A percentile compares a stretch with the other conserved stretches of the same genome.
Evolutionary conservation across 2,113 vertebrate genomes (phyloP).

Genomic region (Mobula birostris): DNA sequence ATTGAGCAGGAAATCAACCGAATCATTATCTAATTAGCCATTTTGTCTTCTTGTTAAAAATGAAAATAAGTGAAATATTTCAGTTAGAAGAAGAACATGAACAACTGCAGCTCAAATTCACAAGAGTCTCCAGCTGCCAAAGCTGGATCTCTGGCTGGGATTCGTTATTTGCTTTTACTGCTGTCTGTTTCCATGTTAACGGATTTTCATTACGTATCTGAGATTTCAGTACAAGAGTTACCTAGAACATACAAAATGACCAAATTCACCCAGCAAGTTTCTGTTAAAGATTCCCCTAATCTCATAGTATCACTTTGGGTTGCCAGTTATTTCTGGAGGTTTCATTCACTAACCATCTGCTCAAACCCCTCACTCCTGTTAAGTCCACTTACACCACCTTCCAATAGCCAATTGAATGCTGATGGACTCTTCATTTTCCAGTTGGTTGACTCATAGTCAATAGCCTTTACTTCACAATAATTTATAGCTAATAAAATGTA

Average conservation of each 20-base stretch:
- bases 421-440: background rate
- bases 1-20: background rate
- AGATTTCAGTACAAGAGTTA: no score
- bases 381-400: background rate
- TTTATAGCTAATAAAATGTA: background rate
- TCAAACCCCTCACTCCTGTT: background rate
- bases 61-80: background rate
- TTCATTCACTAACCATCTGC: background rate
- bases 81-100: background rate
- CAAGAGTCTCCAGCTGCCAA: background rate
- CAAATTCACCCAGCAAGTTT: background rate
- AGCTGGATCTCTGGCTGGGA: background rate
- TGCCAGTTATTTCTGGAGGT: background rate
- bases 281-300: background rate
- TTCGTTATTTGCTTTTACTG: background rate
- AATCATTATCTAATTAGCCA: slow-evolving; percentile 7
- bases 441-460: background rate
- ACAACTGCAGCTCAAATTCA: background rate
- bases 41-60: background rate
- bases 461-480: background rate
- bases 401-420: background rate
- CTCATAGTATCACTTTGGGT: background rate
- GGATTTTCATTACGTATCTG: background rate
- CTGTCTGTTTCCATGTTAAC: background rate
- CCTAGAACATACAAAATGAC: no score